Percentiles rank a stretch among this genome's conserved stretches.
Evolutionary conservation across 2,797 vertebrate genomes (phyloP).

Genomic region (Poecilia picta): DNA sequence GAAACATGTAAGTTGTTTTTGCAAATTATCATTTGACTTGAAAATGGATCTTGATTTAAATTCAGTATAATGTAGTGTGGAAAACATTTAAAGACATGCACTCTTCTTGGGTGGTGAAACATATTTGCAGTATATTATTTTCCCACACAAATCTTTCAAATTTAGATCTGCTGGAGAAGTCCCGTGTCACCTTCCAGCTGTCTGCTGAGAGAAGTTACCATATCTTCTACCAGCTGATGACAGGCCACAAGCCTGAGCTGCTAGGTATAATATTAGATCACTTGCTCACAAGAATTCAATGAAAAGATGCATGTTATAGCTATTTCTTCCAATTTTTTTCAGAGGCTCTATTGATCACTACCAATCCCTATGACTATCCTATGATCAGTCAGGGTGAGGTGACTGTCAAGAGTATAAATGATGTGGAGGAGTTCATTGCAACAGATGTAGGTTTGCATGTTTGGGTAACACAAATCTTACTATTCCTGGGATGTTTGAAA

Average conservation of each 20-base stretch:
- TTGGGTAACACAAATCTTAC: neutral
- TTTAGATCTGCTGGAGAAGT: slow-evolving; percentile 81
- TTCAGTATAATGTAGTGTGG: neutral
- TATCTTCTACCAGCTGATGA: slow-evolving; percentile 91
- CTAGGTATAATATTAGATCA: slow-evolving; percentile 44
- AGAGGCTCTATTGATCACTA: slow-evolving; percentile 91
- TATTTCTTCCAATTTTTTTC: neutral
- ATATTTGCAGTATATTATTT: slow-evolving; percentile 1
- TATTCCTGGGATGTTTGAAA: neutral
- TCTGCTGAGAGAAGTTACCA: slow-evolving; percentile 90
- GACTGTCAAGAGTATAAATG: slow-evolving; percentile 88
- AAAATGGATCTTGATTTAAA: neutral
- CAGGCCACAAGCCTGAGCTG: slow-evolving; percentile 88
- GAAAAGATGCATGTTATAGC: neutral
- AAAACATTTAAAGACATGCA: neutral
- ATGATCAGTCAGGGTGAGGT: slow-evolving; percentile 91
- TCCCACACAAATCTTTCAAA: neutral
- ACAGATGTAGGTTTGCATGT: slow-evolving; percentile 78
- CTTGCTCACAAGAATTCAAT: neutral
- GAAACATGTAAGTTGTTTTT: slow-evolving; percentile 83
- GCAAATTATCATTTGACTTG: neutral
- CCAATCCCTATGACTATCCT: slow-evolving; percentile 88
- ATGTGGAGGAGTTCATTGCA: slow-evolving; percentile 87
- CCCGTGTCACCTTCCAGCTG: slow-evolving; percentile 89
- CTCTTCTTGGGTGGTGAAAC: neutral